Percentiles rank a stretch among this genome's conserved stretches.
Conservation (phyloP, 2,888 invertebrate species). For the Parasteatoda lunata region DNA sequence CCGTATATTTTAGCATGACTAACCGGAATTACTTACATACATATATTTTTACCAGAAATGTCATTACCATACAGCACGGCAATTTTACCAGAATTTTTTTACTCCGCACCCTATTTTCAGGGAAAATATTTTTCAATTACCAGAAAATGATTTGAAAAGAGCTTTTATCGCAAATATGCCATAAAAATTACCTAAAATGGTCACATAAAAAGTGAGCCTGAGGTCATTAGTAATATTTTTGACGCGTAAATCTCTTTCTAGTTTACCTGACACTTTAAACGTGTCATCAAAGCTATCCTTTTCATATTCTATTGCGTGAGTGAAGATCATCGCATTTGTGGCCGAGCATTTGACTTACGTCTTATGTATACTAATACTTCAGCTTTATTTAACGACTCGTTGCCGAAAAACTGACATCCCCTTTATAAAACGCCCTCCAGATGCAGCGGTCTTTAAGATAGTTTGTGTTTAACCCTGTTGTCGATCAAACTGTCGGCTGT, state of each 20-base stretch:
- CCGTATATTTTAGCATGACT: too few species aligned
- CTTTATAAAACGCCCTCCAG: constrained; percentile 32
- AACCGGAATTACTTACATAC: too few species aligned
- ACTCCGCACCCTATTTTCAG: too few species aligned
- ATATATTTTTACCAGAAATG: too few species aligned
- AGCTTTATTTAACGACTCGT: constrained; percentile 29
- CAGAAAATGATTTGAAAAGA: too few species aligned
- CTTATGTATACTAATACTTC: constrained; percentile 45
- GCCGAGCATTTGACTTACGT: constrained; percentile 17
- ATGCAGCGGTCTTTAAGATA: constrained; percentile 27
- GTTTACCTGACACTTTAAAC: not conserved
- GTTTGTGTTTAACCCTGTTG: constrained; percentile 42
- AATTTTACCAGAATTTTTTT: too few species aligned
- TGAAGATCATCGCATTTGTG: constrained; percentile 20
- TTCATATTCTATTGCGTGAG: constrained; percentile 37
- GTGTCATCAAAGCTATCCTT: constrained; percentile 3
- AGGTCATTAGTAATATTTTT: not conserved
- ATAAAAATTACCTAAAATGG: too few species aligned
- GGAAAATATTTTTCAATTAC: too few species aligned
- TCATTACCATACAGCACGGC: too few species aligned
- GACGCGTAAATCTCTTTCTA: not conserved
- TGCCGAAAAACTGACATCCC: constrained; percentile 22
- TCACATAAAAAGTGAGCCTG: not conserved
- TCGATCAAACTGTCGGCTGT: constrained; percentile 57
- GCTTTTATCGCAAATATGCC: too few species aligned